These are phyloP conservation scores for Actinemys pallida DNA, from an alignment of 2,113 vertebrate genomes.

Conservation along the genomic window DNA sequence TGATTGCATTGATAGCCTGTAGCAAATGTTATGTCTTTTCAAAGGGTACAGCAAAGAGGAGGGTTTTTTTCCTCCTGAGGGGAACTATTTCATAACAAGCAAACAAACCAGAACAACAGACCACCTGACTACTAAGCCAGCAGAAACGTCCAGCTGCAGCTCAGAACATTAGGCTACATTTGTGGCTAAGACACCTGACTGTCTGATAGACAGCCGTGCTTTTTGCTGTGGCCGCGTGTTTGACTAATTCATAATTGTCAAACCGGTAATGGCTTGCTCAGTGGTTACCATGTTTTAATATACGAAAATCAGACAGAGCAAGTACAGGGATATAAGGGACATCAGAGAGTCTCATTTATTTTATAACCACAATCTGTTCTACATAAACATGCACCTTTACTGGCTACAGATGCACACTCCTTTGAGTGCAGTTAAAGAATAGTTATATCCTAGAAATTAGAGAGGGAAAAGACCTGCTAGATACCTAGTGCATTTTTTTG, in stretches of 20 bases:
- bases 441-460: not conserved
- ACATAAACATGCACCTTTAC: not conserved
- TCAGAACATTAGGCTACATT: not conserved
- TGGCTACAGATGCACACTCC: not conserved
- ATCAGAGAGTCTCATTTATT: not conserved
- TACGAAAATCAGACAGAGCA: slow-evolving; percentile 8
- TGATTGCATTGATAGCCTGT: slow-evolving; percentile 26
- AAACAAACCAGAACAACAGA: not conserved
- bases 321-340: not conserved
- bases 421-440: not conserved
- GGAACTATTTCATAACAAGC: slow-evolving; percentile 35
- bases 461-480: not conserved
- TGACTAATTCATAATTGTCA: slow-evolving; percentile 19
- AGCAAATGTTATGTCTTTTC: slow-evolving; percentile 33
- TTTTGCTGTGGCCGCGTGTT: slow-evolving; percentile 29
- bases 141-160: slow-evolving; percentile 43
- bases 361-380: not conserved
- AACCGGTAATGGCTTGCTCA: slow-evolving; percentile 3
- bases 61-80: slow-evolving; percentile 25
- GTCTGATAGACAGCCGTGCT: not conserved
- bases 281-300: slow-evolving; percentile 8
- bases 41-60: slow-evolving; percentile 7
- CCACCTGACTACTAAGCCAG: slow-evolving; percentile 42
- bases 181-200: slow-evolving; percentile 1
- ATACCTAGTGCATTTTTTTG: not conserved